Base-by-base conservation (phyloP, 2,797 vertebrate genomes). In the Enoplosus armatus region DNA sequence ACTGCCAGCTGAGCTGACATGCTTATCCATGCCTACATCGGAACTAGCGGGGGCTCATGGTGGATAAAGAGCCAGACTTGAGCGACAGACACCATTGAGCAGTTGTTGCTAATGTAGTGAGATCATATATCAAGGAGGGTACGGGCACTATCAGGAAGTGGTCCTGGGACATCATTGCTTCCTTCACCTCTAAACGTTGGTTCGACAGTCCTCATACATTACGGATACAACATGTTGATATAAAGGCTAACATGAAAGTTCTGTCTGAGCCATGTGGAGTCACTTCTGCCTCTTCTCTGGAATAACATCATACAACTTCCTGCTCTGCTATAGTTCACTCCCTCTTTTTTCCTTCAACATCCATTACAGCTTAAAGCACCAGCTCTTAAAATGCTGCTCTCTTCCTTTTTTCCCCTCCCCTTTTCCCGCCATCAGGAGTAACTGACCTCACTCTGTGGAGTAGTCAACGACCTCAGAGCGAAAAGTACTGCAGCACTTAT, bases 1-100 rank as follows among this genome's bases (percentile, higher is more conserved):
- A 91, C 90, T 93, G 92, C 93, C 94, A 95, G 93, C 90, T 94
- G 83, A 89, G 83, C 77, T 74, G 88, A 88, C 78, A 48, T 81
- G 47, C 82, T 90, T 90, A 87, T 87, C 90, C 87, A 77, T 90
- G 72, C 65, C 79, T 79, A 16, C 76, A 90, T 92, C 80, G 58
- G 88, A 85, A 70, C 59, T 72, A 82, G 66, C 39, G 1, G 68
- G 39, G 83, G 75, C 80, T 85, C 43, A 71, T 65, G 71, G 68
- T 80, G 87, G 68, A 76, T 89, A 56, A 79, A 70, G 65, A 82
- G 48, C 68, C 83, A 82, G 80, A 79, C 56, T n/a, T 6, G 72
- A 74, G 79, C 56, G 71, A 83, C 84, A 70, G 65, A 80, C 82
- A 45, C 29, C 18, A 29, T 16, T n/a, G 50, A 50, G 59, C 65